These are phyloP conservation scores for Dryas iulia DNA, from an alignment of 1,140 invertebrate species.

Conservation along the genomic window DNA sequence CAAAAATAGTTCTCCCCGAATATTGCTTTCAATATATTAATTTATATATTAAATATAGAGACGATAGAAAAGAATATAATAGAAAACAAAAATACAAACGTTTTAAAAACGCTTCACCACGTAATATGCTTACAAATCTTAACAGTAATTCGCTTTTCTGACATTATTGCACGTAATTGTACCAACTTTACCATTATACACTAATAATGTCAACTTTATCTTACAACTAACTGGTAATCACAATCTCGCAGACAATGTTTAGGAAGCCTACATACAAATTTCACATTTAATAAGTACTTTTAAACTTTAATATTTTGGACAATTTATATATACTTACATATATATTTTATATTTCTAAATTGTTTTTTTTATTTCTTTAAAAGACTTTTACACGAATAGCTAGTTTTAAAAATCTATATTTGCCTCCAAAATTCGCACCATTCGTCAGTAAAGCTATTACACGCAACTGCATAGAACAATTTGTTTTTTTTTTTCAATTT, in stretches of 20 bases:
- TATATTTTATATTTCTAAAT: neutral
- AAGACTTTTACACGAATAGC: neutral
- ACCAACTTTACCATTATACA: neutral
- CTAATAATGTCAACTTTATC: neutral
- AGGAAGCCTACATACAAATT: neutral
- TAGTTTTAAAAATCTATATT: neutral
- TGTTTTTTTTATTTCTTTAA: neutral
- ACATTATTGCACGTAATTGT: slow-evolving; percentile 13
- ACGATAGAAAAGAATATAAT: neutral
- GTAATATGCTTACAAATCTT: neutral
- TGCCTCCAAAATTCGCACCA: slow-evolving; percentile 11
- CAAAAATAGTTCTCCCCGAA: slow-evolving; percentile 25
- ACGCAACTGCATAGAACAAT: neutral
- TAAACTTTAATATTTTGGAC: neutral
- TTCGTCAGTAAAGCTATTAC: slow-evolving; percentile 9
- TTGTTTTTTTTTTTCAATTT: neutral
- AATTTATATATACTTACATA: neutral
- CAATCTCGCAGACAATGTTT: neutral
- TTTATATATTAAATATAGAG: neutral
- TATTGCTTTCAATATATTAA: slow-evolving; percentile 15
- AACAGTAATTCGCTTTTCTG: neutral
- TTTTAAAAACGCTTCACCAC: neutral
- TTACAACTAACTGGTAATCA: neutral
- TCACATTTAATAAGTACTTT: neutral
- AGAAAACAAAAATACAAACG: neutral